Conservation (phyloP, 2,797 vertebrate species). For the Gouania willdenowi region DNA sequence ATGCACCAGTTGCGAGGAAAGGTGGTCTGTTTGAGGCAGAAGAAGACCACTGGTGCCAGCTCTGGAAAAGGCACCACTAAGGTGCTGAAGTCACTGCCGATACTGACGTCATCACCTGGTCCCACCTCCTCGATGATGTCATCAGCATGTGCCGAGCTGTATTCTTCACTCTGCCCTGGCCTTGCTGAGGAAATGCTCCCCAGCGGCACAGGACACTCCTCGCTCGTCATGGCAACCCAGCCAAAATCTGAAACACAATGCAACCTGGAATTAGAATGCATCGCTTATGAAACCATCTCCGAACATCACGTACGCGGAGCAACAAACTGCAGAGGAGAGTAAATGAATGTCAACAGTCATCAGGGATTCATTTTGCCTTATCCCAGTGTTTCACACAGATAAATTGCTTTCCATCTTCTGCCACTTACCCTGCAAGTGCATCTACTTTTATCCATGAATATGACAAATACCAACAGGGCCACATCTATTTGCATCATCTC, state of each 20-base stretch:
- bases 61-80: conserved; percentile 89
- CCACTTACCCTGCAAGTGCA: conserved; percentile 25
- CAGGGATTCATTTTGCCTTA: conserved; percentile 45
- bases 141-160: conserved; percentile 59
- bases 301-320: conserved; percentile 15
- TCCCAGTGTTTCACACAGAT: conserved; percentile 17
- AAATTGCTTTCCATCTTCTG: conserved; percentile 35
- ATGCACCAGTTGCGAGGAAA: conserved; percentile 98
- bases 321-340: conserved; percentile 9
- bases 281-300: conserved; percentile 29
- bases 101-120: conserved; percentile 63
- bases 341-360: conserved; percentile 52
- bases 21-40: conserved; percentile 97
- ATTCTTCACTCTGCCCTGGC: conserved; percentile 72
- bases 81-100: conserved; percentile 74
- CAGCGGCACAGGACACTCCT: conserved; percentile 78
- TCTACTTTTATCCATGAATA: conserved; percentile 19
- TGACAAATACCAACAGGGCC: not conserved
- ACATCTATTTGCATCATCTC: no score
- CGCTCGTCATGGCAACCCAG: conserved; percentile 74
- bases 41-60: conserved; percentile 93
- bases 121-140: conserved; percentile 76
- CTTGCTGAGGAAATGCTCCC: conserved; percentile 61
- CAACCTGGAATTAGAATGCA: no score
- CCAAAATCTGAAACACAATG: conserved; percentile 45